These are phyloP conservation scores for Strix aluco DNA, from an alignment of 2,113 vertebrate genomes.

Conservation along the genomic window DNA sequence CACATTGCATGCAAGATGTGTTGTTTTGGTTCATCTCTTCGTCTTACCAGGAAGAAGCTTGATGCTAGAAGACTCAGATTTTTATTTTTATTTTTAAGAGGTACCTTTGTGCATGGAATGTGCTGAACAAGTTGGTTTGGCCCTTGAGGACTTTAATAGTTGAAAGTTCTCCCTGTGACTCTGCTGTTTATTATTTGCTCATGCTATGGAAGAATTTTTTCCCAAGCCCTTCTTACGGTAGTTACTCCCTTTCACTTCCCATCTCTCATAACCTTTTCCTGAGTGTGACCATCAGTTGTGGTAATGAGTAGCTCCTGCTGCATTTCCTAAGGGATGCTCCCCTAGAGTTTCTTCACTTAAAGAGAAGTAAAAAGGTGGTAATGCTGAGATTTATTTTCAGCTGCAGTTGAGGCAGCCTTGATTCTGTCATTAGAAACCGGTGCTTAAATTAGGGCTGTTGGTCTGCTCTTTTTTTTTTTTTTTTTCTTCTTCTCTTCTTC, in stretches of 20 bases:
- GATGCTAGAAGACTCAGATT: neutral
- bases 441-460: neutral
- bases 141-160: neutral
- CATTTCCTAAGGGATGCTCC: neutral
- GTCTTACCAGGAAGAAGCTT: neutral
- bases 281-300: neutral
- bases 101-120: neutral
- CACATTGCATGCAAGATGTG: neutral
- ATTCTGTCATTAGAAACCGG: neutral
- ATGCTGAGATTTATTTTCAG: neutral
- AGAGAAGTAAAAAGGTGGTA: neutral
- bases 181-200: neutral
- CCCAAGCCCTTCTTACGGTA: neutral
- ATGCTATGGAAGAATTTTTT: neutral
- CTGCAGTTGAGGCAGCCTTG: neutral
- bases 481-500: neutral
- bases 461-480: neutral
- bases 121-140: neutral
- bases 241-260: neutral
- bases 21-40: neutral
- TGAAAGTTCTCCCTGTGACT: neutral
- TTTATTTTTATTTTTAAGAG: neutral
- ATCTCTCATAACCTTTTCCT: conserved; percentile 26
- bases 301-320: neutral
- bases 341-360: neutral